Evolutionary conservation across 1,140 invertebrate genomes (phyloP).

Genomic region (Bilobella aurantiaca): DNA sequence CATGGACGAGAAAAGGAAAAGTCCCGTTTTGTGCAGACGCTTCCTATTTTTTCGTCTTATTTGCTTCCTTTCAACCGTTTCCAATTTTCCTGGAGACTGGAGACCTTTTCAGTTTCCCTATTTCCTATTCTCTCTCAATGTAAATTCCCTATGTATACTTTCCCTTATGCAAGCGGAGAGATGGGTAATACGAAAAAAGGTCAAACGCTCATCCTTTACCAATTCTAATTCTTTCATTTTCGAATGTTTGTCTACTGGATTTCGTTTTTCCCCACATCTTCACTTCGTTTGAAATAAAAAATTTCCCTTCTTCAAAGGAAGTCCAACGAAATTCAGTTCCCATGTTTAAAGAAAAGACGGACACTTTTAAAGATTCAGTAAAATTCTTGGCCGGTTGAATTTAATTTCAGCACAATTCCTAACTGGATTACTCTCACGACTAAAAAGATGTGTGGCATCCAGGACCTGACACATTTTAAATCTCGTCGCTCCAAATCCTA

Average conservation of each 20-base stretch:
- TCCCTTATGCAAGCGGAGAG: neutral
- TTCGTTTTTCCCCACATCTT: constrained; percentile 2
- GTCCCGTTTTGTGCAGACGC: neutral
- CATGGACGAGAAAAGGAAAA: neutral
- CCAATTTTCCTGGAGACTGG: neutral
- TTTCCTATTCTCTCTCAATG: neutral
- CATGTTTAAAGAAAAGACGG: too few relatives aligned
- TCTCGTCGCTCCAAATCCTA: too few relatives aligned
- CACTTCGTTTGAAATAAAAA: neutral
- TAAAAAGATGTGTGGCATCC: too few relatives aligned
- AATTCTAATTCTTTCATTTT: constrained; percentile 24
- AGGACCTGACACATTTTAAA: too few relatives aligned
- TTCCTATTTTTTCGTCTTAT: constrained; percentile 7
- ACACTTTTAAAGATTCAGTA: too few relatives aligned
- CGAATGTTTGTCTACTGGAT: constrained; percentile 9
- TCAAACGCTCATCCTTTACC: constrained; percentile 12
- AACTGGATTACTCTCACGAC: too few relatives aligned
- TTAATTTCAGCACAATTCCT: too few relatives aligned
- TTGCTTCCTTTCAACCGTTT: constrained; percentile 8
- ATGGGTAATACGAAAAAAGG: neutral
- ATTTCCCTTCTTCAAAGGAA: too few relatives aligned
- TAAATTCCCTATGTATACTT: neutral
- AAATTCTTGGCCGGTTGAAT: too few relatives aligned
- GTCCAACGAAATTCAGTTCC: too few relatives aligned
- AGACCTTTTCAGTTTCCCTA: neutral